Conservation (phyloP, 2,888 invertebrate species). For the Bugula neritina region DNA sequence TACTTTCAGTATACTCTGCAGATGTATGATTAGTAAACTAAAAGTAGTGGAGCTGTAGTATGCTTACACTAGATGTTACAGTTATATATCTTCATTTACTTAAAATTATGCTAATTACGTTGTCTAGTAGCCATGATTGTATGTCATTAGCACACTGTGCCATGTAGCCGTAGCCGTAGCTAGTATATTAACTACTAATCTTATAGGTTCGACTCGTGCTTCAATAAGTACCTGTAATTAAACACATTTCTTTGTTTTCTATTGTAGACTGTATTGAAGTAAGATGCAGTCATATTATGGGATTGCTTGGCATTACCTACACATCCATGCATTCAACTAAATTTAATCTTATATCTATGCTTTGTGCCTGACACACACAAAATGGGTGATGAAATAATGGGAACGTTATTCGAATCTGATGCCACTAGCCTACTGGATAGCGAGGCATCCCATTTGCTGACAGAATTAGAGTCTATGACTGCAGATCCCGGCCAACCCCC, state of each 20-base stretch:
- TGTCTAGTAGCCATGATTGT: neutral
- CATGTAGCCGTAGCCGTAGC: neutral
- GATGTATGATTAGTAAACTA: too few species aligned
- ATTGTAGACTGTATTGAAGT: neutral
- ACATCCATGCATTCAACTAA: neutral
- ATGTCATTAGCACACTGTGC: neutral
- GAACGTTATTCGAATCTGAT: constrained; percentile 41
- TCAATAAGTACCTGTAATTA: neutral
- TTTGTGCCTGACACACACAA: neutral
- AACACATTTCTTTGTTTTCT: neutral
- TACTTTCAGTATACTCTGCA: neutral
- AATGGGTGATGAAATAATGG: constrained; percentile 43
- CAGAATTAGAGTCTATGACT: constrained; percentile 19
- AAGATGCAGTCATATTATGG: neutral
- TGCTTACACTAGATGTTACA: too few species aligned
- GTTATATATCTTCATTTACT: too few species aligned
- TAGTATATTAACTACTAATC: neutral
- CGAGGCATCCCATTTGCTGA: constrained; percentile 13
- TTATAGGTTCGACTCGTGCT: neutral
- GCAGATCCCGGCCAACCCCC: neutral
- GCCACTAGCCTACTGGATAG: constrained; percentile 38
- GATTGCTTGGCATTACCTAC: neutral
- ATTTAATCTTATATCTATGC: neutral
- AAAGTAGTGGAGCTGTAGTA: too few species aligned
- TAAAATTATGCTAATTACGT: neutral